A percentile compares a stretch with the other conserved stretches of the same genome.
Conservation (phyloP, 2,113 vertebrate species). For the Trachemys scripta region DNA sequence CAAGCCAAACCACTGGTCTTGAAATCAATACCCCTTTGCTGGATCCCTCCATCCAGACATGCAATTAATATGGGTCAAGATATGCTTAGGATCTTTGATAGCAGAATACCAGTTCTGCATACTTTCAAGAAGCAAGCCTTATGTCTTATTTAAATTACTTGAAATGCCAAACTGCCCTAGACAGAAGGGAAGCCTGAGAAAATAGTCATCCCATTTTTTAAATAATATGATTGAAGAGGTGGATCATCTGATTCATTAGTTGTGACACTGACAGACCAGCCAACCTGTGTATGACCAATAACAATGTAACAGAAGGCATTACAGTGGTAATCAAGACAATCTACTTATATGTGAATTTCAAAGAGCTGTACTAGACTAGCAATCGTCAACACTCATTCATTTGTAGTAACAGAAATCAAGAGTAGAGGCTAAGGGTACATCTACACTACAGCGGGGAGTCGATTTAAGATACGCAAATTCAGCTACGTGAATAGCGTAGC, state of each 20-base stretch:
- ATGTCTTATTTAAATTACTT: not conserved
- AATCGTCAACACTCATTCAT: too few relatives aligned
- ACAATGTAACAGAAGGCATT: too few relatives aligned
- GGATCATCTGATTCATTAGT: not conserved
- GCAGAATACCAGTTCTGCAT: not conserved
- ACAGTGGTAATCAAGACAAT: too few relatives aligned
- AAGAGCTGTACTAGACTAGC: too few relatives aligned
- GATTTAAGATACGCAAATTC: too few relatives aligned
- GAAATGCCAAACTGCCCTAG: not conserved
- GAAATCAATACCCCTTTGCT: not conserved
- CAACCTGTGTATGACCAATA: too few relatives aligned
- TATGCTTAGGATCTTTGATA: not conserved
- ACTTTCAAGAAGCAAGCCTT: not conserved
- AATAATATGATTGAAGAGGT: not conserved
- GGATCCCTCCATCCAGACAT: not conserved
- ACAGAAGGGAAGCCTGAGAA: not conserved
- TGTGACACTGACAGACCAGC: too few relatives aligned
- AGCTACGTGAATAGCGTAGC: too few relatives aligned
- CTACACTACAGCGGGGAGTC: too few relatives aligned
- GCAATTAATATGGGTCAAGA: not conserved
- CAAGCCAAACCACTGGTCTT: accelerated
- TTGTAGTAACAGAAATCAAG: too few relatives aligned
- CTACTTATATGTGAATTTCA: too few relatives aligned
- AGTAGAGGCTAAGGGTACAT: too few relatives aligned
- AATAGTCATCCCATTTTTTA: not conserved